phyloP scores from a whole-genome alignment of 2,113 vertebrate species.

The Campylorhamphus procurvoides region DNA sequence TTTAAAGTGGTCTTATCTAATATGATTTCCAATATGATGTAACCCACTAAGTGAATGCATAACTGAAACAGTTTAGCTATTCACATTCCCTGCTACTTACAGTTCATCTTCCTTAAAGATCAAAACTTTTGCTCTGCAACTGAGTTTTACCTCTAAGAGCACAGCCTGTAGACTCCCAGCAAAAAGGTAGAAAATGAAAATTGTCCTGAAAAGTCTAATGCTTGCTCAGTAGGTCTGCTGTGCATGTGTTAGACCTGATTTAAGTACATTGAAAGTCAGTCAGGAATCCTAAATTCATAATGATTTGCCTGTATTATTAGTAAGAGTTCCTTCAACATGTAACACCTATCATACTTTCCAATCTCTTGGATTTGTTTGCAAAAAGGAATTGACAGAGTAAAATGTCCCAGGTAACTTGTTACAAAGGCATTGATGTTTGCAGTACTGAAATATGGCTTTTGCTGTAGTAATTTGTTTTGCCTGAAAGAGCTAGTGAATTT shows the following conservation, averaged over 20 bases:
- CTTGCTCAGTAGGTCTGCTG: not conserved
- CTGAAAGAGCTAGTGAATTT: not conserved
- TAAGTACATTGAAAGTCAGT: not conserved
- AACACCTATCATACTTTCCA: not conserved
- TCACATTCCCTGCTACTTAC: not conserved
- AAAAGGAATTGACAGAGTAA: not conserved
- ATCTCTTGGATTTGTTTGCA: not conserved
- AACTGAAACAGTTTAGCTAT: not conserved
- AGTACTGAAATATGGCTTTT: not conserved
- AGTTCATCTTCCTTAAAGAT: not conserved
- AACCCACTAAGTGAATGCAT: no score
- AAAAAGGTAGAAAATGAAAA: fast-evolving
- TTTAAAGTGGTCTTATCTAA: not conserved
- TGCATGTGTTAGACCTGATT: not conserved
- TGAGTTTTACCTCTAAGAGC: not conserved
- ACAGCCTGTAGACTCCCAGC: not conserved
- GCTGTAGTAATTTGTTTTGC: not conserved
- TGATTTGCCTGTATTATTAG: not conserved
- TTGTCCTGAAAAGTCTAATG: not conserved
- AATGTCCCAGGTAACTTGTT: not conserved
- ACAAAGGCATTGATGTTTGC: not conserved
- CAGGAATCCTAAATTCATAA: not conserved
- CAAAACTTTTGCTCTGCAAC: not conserved
- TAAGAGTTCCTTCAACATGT: not conserved
- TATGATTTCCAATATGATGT: not conserved